phyloP scores from a whole-genome alignment of 2,888 invertebrate species.

The Sinelater perroti region DNA sequence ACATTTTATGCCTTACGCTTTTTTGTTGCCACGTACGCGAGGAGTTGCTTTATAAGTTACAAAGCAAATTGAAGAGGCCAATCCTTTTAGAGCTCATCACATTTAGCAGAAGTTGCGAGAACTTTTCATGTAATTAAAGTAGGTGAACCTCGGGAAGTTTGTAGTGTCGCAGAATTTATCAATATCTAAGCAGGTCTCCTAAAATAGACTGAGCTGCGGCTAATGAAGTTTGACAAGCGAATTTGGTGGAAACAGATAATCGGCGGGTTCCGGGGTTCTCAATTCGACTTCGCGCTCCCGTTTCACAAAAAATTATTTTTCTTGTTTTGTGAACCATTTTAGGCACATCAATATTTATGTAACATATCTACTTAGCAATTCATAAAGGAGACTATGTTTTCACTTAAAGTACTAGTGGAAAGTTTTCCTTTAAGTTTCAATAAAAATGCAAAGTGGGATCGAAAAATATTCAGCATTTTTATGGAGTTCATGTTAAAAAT shows the following conservation, averaged over 20 bases:
- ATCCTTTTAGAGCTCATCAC: conserved; percentile 1
- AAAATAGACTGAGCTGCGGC: too few relatives aligned
- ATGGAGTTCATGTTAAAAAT: too few relatives aligned
- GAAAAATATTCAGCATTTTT: conserved; percentile 38
- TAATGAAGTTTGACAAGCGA: too few relatives aligned
- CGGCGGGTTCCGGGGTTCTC: conserved; percentile 7
- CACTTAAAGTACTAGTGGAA: conserved; percentile 21
- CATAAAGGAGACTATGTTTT: conserved; percentile 23
- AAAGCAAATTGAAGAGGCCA: background rate
- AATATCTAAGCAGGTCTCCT: too few relatives aligned
- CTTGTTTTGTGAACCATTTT: conserved; percentile 15
- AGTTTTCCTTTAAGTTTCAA: conserved; percentile 38
- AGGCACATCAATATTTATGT: conserved; percentile 20
- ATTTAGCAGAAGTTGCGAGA: background rate
- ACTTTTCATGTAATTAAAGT: conserved; percentile 1
- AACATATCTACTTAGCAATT: conserved; percentile 18
- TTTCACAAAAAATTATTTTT: conserved; percentile 1
- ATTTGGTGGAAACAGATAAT: too few relatives aligned
- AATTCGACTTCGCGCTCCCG: background rate
- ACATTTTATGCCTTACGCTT: too few relatives aligned
- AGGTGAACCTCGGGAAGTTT: background rate
- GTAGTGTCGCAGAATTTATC: too few relatives aligned
- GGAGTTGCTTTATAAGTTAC: background rate
- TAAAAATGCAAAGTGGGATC: conserved; percentile 38
- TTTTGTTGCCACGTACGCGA: background rate